Percentiles rank a stretch among this genome's conserved stretches.
Evolutionary conservation across 2,888 invertebrate species (phyloP).

Genomic region (Drosophila mercatorum): DNA sequence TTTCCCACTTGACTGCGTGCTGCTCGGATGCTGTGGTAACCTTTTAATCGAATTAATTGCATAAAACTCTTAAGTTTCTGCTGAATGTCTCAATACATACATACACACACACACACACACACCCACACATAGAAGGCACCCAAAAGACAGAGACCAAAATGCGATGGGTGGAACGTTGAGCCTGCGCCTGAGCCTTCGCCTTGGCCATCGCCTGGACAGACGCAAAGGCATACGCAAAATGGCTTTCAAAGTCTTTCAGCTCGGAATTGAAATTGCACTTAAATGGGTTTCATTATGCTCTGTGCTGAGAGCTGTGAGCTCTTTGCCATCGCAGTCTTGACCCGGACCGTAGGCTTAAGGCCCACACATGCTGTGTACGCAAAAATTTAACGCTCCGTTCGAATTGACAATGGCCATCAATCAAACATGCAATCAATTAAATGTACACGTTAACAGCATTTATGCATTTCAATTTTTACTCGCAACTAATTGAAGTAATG

Average conservation of each 20-base stretch:
- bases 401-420: conserved; percentile 10
- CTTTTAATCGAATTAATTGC: conserved; percentile 74
- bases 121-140: neutral
- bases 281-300: conserved; percentile 55
- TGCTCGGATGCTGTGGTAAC: conserved; percentile 31
- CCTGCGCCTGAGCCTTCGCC: neutral
- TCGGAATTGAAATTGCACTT: conserved; percentile 50
- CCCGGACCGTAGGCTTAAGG: conserved; percentile 6
- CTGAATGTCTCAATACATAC: conserved; percentile 35
- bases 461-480: conserved; percentile 1
- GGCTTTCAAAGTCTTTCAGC: conserved; percentile 26
- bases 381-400: conserved; percentile 1
- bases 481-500: neutral
- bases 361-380: neutral
- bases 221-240: conserved; percentile 35
- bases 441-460: conserved; percentile 7
- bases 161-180: neutral
- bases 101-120: neutral
- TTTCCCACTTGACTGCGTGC: conserved; percentile 11
- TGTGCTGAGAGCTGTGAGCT: conserved; percentile 8
- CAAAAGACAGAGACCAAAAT: conserved; percentile 10
- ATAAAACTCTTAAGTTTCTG: conserved; percentile 46
- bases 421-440: conserved; percentile 25
- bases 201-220: neutral
- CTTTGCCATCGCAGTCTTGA: conserved; percentile 16